Evolutionary conservation across 2,888 invertebrate species (phyloP).

Genomic region (Drosophila helvetica): DNA sequence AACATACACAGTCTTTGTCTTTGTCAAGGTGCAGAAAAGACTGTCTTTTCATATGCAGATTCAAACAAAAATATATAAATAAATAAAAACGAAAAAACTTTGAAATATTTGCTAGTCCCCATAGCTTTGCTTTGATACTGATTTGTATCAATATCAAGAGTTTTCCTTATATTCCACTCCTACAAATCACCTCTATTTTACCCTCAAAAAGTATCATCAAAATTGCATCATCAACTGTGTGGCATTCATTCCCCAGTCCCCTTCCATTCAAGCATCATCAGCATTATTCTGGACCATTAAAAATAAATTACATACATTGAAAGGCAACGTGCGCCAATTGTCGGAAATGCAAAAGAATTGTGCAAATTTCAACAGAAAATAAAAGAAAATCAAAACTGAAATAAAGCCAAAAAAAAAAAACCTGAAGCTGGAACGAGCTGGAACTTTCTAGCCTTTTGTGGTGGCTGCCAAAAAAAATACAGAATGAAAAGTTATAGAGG

Average conservation of each 20-base stretch:
- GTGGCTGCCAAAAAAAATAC: slow-evolving; percentile 18
- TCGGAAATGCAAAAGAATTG: slow-evolving; percentile 44
- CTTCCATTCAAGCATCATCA: slow-evolving; percentile 14
- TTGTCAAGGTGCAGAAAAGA: too few relatives aligned
- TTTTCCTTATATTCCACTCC: too few relatives aligned
- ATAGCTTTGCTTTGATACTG: too few relatives aligned
- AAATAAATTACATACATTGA: slow-evolving; percentile 33
- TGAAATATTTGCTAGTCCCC: too few relatives aligned
- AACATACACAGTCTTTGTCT: too few relatives aligned
- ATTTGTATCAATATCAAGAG: too few relatives aligned
- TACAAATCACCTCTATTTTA: neutral
- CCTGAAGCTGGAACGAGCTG: slow-evolving; percentile 34
- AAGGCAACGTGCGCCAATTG: slow-evolving; percentile 63
- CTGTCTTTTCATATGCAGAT: too few relatives aligned
- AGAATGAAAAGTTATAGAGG: neutral
- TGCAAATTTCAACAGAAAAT: slow-evolving; percentile 36
- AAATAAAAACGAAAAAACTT: neutral
- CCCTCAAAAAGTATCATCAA: neutral
- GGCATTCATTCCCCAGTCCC: neutral
- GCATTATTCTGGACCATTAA: slow-evolving; percentile 42
- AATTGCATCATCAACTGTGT: slow-evolving; percentile 10
- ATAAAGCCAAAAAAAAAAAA: neutral
- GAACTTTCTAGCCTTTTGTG: slow-evolving; percentile 16
- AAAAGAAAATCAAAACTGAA: slow-evolving; percentile 26
- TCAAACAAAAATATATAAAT: too few relatives aligned